Evolutionary conservation across 2,888 invertebrate genomes (phyloP).

Genomic region (Oegoconia quadripuncta): DNA sequence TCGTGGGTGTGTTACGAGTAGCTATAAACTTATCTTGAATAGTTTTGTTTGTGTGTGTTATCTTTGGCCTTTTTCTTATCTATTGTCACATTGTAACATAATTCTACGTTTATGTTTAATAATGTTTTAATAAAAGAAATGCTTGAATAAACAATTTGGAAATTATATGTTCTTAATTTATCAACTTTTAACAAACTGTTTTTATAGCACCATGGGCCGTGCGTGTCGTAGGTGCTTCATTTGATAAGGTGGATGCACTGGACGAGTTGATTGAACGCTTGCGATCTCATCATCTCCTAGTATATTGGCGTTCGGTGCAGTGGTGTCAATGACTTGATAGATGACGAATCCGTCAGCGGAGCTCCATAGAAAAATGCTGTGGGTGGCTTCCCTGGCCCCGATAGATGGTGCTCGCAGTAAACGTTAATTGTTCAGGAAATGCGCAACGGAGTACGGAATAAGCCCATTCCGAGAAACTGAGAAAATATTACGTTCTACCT

Average conservation of each 20-base stretch:
- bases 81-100: constrained; percentile 8
- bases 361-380: constrained; percentile 10
- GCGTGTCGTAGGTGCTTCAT: constrained; percentile 18
- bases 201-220: not conserved
- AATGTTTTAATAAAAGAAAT: too few relatives aligned
- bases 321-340: constrained; percentile 72
- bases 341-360: constrained; percentile 57
- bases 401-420: not conserved
- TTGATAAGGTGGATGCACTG: constrained; percentile 67
- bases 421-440: not conserved
- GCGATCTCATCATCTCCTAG: constrained; percentile 64
- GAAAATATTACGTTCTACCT: too few relatives aligned
- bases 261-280: constrained; percentile 63
- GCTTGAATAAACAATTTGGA: too few relatives aligned
- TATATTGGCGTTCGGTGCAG: constrained; percentile 60
- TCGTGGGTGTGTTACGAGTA: constrained; percentile 36
- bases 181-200: constrained; percentile 22
- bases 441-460: too few relatives aligned
- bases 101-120: too few relatives aligned
- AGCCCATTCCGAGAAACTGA: too few relatives aligned
- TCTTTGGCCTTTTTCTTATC: constrained; percentile 30
- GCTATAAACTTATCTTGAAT: constrained; percentile 16
- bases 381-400: not conserved
- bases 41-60: constrained; percentile 44
- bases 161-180: too few relatives aligned